Evolutionary conservation across 2,888 invertebrate species (phyloP), one percentile per base, ranked within the genome.

Genomic region (Galerucella pusilla): DNA sequence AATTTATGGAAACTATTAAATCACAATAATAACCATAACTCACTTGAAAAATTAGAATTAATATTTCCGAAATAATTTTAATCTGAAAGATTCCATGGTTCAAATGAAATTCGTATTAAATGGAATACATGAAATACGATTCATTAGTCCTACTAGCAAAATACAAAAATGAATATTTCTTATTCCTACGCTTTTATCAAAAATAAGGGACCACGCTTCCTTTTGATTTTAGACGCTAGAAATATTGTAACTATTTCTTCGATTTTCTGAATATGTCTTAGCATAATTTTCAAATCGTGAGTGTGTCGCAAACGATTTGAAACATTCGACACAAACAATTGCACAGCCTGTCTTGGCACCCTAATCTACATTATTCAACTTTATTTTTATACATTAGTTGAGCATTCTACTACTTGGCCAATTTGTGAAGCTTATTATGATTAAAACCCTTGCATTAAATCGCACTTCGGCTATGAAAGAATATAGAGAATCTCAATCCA

Each of bases 361-460:
- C 82, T 80, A 69, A 60, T 73, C 70, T 70, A 70, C 65, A 25
- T 73, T 65, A 60, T 49, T 64, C 20, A 68, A 66, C 73, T 73
- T 73, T 70, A 68, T 70, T 66, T 70, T 66, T 54, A 69, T 75
- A 73, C 76, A 78, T 82, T 87, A 86, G 79, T 87, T 87, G 87
- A 87, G 87, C 87, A 86, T 85, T 85, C 86, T 84, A 84, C 85
- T 85, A 85, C 4, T 65, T 16, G 64, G 46, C 64, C 64, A 65
- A 65, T 65, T n/a, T 65, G 46, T 65, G 20, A 65, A 65, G 5
- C 3, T 45, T 46, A 16, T 46, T 11, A 63, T 54, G 66, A 66
- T 49, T 65, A 66, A 52, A 52, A n/a, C n/a, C n/a, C n/a, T n/a
- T 52, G 14, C n/a, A n/a, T 52, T 52, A 52, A 57, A 20, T 57